Evolutionary conservation across 2,888 invertebrate species (phyloP).

Genomic region (Pyrrhosoma nymphula): DNA sequence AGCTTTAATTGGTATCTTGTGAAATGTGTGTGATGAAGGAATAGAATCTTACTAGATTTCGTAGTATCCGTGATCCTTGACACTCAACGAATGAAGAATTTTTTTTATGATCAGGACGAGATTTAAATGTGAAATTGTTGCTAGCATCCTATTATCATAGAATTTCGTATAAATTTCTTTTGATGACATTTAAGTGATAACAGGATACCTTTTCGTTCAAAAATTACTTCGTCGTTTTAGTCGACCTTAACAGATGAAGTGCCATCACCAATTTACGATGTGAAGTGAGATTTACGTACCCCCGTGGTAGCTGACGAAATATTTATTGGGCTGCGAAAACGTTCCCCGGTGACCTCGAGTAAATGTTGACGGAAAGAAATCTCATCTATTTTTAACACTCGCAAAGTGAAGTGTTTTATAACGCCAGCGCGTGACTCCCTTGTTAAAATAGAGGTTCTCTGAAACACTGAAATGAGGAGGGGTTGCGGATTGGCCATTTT

Average conservation of each 20-base stretch:
- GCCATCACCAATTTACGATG: background rate
- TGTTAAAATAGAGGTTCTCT: background rate
- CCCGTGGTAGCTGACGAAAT: background rate
- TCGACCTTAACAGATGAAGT: background rate
- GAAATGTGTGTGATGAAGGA: too few relatives aligned
- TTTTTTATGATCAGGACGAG: too few relatives aligned
- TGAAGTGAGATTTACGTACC: too few relatives aligned
- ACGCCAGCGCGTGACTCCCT: background rate
- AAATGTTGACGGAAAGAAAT: slow-evolving; percentile 8
- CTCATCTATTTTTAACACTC: background rate
- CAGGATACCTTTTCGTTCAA: background rate
- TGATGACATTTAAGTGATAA: too few relatives aligned
- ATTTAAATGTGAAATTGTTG: too few relatives aligned
- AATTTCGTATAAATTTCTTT: too few relatives aligned
- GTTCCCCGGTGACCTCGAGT: background rate
- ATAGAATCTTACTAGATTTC: too few relatives aligned
- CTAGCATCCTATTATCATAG: too few relatives aligned
- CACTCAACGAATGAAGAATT: too few relatives aligned
- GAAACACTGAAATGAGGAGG: too few relatives aligned
- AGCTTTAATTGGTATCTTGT: too few relatives aligned
- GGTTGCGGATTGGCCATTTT: background rate
- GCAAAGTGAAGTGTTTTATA: background rate
- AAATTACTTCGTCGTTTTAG: background rate
- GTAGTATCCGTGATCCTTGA: too few relatives aligned
- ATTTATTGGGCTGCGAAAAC: background rate